Evolutionary conservation across 1,140 invertebrate species (phyloP).

Genomic region (Drosophila ambigua): DNA sequence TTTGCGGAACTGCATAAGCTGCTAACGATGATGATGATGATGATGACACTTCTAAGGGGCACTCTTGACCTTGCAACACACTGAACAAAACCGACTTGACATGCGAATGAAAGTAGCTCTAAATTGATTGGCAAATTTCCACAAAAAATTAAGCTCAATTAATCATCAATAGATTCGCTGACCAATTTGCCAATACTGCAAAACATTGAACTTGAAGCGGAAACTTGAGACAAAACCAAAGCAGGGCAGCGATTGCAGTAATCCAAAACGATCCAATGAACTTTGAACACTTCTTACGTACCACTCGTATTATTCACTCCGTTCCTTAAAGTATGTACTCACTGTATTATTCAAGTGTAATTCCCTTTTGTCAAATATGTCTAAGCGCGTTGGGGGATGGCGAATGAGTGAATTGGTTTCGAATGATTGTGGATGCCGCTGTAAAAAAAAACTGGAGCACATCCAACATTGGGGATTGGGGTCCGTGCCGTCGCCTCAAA

Average conservation of each 20-base stretch:
- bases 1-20: slow-evolving; percentile 51
- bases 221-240: slow-evolving; percentile 2
- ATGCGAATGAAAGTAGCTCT: background rate
- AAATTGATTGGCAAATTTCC: slow-evolving; percentile 39
- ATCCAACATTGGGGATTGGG: slow-evolving; percentile 11
- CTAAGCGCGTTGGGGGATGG: slow-evolving; percentile 49
- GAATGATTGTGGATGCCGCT: slow-evolving; percentile 44
- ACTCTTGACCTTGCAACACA: slow-evolving; percentile 42
- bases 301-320: slow-evolving; percentile 10
- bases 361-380: slow-evolving; percentile 25
- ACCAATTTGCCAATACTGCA: slow-evolving; percentile 13
- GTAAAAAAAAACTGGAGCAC: slow-evolving; percentile 28
- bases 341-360: slow-evolving; percentile 26
- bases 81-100: background rate
- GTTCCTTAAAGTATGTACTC: slow-evolving; percentile 41
- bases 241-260: slow-evolving; percentile 40
- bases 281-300: slow-evolving; percentile 6
- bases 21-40: slow-evolving; percentile 10
- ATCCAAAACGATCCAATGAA: slow-evolving; percentile 10
- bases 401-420: slow-evolving; percentile 46
- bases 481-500: slow-evolving; percentile 2
- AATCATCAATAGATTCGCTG: slow-evolving; percentile 32
- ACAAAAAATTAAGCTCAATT: slow-evolving; percentile 67
- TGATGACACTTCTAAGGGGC: slow-evolving; percentile 20
- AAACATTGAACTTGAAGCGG: slow-evolving; percentile 58